Evolutionary conservation across 2,797 vertebrate species (phyloP), one percentile per base, ranked within the genome.

Genomic region (Masticophis lateralis): DNA sequence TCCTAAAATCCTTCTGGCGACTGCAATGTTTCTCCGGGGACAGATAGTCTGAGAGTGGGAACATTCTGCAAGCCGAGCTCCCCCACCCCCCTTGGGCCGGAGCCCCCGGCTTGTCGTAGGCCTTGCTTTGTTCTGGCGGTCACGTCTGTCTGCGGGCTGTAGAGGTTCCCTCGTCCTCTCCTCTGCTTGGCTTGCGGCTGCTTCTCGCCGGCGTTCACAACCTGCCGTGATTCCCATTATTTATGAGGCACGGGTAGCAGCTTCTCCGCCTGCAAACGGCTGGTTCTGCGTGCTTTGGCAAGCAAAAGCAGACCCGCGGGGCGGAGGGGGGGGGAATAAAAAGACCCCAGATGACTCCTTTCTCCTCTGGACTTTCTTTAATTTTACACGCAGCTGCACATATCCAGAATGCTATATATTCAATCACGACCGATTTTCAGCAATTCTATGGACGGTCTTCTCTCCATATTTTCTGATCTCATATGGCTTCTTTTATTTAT

Each of bases 131-230:
- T 4, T 91, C 86, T 79, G 47, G 9, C 1, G 51, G 86, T 59
- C 91, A 92, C 59, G 86, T 91, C 89, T 86, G 37, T 63, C 93
- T 94, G 86, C 89, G 27, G 93, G 57, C 86, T 89, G 66, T 18
- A 18, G 88, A 90, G 43, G 63, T 91, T 89, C 57, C 59, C 86
- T 28, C 20, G 28, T 13, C 18, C 87, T n/a, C 2, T 9, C 59
- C 12, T 12, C 63, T 51, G 43, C 69, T 59, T 47, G 11, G 32
- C 14, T 27, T 90, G 92, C 53, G 51, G 47, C 53, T 32, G 57
- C 83, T 60, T 53, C 61, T 87, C 88, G 18, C 91, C 3, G 13
- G 7, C 9, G n/a, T 88, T 57, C 87, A 20, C 2, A 47, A 83
- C 20, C 37, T 83, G 74, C 37, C 37, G 10, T 25, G 74, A 83